phyloP scores from a whole-genome alignment of 2,888 invertebrate genomes.

The Eupithecia subfuscata region DNA sequence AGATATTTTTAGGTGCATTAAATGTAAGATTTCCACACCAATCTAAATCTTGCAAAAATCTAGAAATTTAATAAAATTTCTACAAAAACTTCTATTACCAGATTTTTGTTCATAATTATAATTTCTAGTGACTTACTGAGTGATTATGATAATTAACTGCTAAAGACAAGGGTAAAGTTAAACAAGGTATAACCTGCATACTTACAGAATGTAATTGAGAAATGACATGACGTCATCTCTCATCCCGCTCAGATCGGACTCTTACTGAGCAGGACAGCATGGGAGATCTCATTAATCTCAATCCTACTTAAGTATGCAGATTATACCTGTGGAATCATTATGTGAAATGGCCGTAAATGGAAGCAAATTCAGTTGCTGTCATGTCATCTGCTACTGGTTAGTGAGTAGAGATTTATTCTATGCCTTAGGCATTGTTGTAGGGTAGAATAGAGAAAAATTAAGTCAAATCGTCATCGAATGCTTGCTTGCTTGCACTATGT shows the following conservation, averaged over 20 bases:
- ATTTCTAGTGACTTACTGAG: conserved; percentile 26
- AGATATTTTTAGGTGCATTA: not conserved
- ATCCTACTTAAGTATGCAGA: not conserved
- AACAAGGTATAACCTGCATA: not conserved
- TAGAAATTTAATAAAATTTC: not conserved
- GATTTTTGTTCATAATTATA: conserved; percentile 15
- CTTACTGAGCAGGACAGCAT: not conserved
- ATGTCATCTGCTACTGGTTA: not conserved
- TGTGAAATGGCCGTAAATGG: not conserved
- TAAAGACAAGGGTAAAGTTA: not conserved
- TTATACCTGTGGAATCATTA: no score
- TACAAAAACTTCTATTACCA: conserved; percentile 21
- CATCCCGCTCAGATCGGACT: not conserved
- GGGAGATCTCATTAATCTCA: not conserved
- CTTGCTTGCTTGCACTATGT: no score
- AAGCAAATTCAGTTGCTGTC: not conserved
- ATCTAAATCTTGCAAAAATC: not conserved
- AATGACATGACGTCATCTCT: not conserved
- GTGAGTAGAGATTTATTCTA: not conserved
- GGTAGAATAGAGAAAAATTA: no score
- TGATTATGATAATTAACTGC: not conserved
- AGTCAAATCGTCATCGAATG: no score
- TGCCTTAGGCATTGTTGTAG: no score
- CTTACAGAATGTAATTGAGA: not conserved
- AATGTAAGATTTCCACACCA: not conserved